Conservation (phyloP, 2,113 vertebrate genomes). For the Sander lucioperca region DNA sequence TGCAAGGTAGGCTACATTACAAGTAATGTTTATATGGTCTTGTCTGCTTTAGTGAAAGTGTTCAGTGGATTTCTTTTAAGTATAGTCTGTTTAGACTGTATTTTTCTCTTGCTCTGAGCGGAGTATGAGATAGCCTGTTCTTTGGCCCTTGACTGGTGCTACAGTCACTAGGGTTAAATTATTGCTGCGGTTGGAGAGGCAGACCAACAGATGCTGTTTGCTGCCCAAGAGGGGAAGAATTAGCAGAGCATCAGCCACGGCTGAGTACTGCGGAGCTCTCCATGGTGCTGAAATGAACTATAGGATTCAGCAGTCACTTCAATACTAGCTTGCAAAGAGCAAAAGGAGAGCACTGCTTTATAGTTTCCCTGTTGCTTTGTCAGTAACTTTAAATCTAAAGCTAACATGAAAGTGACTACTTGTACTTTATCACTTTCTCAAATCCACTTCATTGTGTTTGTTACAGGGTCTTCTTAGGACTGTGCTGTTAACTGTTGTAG, state of each 20-base stretch:
- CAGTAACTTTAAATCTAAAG: background rate
- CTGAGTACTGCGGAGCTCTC: constrained; percentile 60
- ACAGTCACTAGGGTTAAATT: constrained; percentile 28
- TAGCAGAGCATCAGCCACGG: background rate
- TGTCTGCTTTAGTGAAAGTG: background rate
- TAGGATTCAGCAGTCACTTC: constrained; percentile 4
- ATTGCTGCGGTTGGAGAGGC: constrained; percentile 26
- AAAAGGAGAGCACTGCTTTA: background rate
- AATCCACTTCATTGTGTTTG: background rate
- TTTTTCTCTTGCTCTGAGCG: background rate
- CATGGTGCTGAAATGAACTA: constrained; percentile 69
- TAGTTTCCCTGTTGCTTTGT: constrained; percentile 1
- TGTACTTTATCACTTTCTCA: background rate
- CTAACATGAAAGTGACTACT: background rate
- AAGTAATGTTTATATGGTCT: background rate
- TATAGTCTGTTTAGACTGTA: background rate
- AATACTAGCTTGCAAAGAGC: background rate
- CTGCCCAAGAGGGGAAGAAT: constrained; percentile 32
- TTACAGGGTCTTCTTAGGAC: background rate
- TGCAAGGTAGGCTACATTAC: background rate
- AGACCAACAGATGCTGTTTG: constrained; percentile 50
- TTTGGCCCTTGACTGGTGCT: constrained; percentile 10
- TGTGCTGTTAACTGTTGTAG: background rate
- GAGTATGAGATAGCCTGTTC: background rate
- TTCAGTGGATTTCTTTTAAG: background rate